Evolutionary conservation across 2,113 vertebrate genomes (phyloP), one percentile per base, ranked within the genome.

Genomic region (Synodontis membranacea): DNA sequence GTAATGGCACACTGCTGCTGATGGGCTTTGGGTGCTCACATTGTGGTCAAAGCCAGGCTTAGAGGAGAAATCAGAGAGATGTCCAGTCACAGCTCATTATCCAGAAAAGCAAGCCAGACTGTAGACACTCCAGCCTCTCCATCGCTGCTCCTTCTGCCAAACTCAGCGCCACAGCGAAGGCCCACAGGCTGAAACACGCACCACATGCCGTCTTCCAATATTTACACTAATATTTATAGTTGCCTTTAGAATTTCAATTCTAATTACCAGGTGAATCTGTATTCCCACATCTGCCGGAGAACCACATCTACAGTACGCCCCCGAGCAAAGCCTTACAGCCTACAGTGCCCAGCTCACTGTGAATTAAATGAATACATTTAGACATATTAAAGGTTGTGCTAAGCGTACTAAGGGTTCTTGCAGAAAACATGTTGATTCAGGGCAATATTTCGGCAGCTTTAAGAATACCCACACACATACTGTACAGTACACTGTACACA

Each of bases 1-100:
- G 76, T 89, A 87, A 89, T 86, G 88, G 72, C 56, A 60, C 81
- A 86, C 75, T 74, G 80, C 17, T 39, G 84, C 31, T 80, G 82
- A 86, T 88, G 84, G 85, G 68, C 76, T 75, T 85, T 54, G 54
- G 50, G 34, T 8, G 34, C 75, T 68, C 5, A 17, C 28, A 44
- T 84, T 82, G 82, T 37, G 52, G 84, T 86, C 39, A 25, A 46
- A 83, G 56, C 85, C 17, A 31, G 66, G 76, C 76, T 89, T 84
- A 58, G 64, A 50, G 52, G 58, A 88, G 66, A 83, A 54, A 83
- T 48, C 72, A 88, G 74, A 86, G 82, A 86, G 83, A 80, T 52
- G 79, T 31, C 48, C 39, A 82, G 78, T 83, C 64, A 54, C 64
- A 78, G 50, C 31, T 83, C 84, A 88, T 88, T 76, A 88, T 60